These are phyloP conservation scores for Aeoliscus strigatus DNA, from an alignment of 2,797 vertebrate species.

Conservation along the genomic window DNA sequence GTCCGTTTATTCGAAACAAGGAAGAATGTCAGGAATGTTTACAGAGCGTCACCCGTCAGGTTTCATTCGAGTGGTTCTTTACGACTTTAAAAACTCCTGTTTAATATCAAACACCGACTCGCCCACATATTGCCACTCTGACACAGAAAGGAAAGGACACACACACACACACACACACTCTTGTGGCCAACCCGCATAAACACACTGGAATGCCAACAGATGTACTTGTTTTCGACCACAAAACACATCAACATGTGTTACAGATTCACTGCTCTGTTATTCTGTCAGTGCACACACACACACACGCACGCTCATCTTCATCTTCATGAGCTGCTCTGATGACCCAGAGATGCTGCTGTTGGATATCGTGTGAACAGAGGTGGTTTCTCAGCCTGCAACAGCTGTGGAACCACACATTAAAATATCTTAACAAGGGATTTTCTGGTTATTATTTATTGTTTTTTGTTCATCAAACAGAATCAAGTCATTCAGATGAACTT, in stretches of 20 bases:
- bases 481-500: too few species aligned
- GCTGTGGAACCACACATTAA: too few species aligned
- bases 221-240: conserved; percentile 28
- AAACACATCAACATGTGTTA: conserved; percentile 32
- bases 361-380: too few species aligned
- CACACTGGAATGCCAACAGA: conserved; percentile 21
- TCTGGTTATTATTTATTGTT: too few species aligned
- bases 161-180: conserved; percentile 10
- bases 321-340: too few species aligned
- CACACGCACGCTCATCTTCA: too few species aligned
- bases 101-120: conserved; percentile 28
- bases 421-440: too few species aligned
- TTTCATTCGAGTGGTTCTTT: conserved; percentile 30
- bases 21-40: conserved; percentile 48
- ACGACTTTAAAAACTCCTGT: conserved; percentile 41
- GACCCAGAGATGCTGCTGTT: too few species aligned
- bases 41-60: conserved; percentile 30
- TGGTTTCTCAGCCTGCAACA: too few species aligned
- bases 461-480: too few species aligned
- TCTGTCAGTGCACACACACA: conserved; percentile 25
- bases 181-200: conserved; percentile 23
- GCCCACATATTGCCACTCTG: conserved; percentile 23
- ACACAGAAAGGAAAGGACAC: too few species aligned
- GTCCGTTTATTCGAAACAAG: conserved; percentile 51
- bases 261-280: conserved; percentile 27